Evolutionary conservation across 2,113 vertebrate genomes (phyloP).

Genomic region (Gracilinanus agilis): DNA sequence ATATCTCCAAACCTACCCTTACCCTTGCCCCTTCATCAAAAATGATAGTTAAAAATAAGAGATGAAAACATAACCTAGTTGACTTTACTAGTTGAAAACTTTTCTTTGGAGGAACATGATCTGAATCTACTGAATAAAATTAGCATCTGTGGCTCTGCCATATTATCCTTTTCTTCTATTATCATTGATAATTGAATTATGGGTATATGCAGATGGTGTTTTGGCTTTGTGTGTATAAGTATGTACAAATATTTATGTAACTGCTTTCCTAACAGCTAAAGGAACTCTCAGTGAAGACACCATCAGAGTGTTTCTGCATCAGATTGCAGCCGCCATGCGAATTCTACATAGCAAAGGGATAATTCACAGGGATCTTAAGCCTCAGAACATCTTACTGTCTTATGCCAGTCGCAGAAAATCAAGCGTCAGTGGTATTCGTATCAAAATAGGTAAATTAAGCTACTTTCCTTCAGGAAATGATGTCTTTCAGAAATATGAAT

Average conservation of each 20-base stretch:
- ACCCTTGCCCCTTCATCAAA: not conserved
- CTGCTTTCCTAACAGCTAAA: conserved; percentile 87
- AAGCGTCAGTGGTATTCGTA: conserved; percentile 91
- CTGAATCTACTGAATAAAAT: conserved; percentile 5
- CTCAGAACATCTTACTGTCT: conserved; percentile 96
- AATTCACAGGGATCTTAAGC: conserved; percentile 97
- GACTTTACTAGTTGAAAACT: not conserved
- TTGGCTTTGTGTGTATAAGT: conserved; percentile 46
- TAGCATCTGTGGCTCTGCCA: conserved; percentile 7
- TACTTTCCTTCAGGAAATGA: not conserved
- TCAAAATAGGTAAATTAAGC: conserved; percentile 93
- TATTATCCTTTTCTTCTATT: not conserved
- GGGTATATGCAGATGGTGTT: not conserved
- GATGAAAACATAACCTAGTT: not conserved
- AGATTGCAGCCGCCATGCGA: conserved; percentile 97
- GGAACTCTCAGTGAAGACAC: conserved; percentile 97
- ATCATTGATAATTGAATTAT: conserved; percentile 18
- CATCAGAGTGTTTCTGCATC: conserved; percentile 95
- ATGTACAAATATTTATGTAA: conserved; percentile 54
- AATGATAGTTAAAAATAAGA: conserved; percentile 2
- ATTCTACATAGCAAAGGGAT: conserved; percentile 96
- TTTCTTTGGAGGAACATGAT: conserved; percentile 24
- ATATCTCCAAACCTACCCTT: not conserved
- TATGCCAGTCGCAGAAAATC: conserved; percentile 91
- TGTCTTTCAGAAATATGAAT: conserved; percentile 3